phyloP scores from a whole-genome alignment of 1,140 invertebrate genomes.

The Pogonomyrmex californicus region DNA sequence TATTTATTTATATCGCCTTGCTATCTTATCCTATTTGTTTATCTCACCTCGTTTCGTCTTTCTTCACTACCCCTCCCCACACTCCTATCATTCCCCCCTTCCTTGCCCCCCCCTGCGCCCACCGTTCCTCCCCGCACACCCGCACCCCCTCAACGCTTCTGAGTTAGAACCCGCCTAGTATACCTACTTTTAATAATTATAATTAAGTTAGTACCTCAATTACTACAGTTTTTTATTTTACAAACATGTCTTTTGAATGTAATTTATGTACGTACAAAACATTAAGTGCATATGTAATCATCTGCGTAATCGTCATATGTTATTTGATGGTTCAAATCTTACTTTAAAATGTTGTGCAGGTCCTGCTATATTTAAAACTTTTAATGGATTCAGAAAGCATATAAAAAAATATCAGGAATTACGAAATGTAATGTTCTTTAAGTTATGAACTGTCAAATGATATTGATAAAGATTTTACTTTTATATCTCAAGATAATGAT shows the following conservation, averaged over 20 bases:
- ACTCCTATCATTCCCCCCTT: too few relatives aligned
- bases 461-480: neutral
- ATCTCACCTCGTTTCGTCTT: too few relatives aligned
- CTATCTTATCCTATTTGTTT: too few relatives aligned
- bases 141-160: too few relatives aligned
- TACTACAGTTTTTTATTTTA: neutral
- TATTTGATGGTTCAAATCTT: neutral
- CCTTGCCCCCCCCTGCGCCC: too few relatives aligned
- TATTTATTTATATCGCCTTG: too few relatives aligned
- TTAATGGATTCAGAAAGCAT: neutral
- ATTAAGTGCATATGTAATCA: neutral
- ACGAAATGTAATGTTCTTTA: neutral
- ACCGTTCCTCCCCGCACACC: too few relatives aligned
- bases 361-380: neutral
- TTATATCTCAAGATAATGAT: neutral
- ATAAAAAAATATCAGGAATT: neutral
- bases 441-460: neutral
- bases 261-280: neutral
- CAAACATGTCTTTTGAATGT: constrained; percentile 4
- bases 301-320: neutral
- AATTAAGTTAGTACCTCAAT: neutral
- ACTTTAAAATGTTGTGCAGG: neutral
- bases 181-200: too few relatives aligned
- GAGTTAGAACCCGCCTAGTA: too few relatives aligned
- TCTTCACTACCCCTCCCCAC: too few relatives aligned